Evolutionary conservation across 2,797 vertebrate genomes (phyloP).

Genomic region (Molothrus aeneus): DNA sequence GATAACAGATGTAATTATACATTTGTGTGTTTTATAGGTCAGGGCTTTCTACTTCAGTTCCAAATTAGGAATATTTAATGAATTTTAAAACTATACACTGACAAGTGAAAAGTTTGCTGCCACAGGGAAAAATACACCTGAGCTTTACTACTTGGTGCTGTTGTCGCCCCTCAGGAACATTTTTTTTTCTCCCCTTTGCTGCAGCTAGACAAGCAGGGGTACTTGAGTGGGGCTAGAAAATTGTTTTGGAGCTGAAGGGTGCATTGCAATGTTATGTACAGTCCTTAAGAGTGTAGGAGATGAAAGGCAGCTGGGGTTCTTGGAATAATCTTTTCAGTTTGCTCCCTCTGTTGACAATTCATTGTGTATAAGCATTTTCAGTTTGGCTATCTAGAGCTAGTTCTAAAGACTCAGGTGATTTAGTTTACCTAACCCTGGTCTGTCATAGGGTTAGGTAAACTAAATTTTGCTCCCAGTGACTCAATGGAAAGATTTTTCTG

Average conservation of each 20-base stretch:
- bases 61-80: background rate
- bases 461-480: background rate
- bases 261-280: background rate
- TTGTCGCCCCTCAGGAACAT: background rate
- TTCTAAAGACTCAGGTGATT: background rate
- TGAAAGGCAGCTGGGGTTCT: background rate
- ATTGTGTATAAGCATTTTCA: background rate
- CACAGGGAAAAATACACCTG: background rate
- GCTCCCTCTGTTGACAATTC: background rate
- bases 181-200: background rate
- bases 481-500: background rate
- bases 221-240: background rate
- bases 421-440: background rate
- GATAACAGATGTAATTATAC: background rate
- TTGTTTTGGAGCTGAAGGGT: background rate
- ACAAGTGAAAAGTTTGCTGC: background rate
- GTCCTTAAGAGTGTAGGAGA: background rate
- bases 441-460: background rate
- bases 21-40: constrained; percentile 28
- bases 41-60: background rate
- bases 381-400: background rate
- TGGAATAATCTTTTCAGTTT: background rate
- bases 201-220: background rate
- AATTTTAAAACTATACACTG: background rate
- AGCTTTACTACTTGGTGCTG: background rate